phyloP scores from a whole-genome alignment of 1,140 invertebrate species.

The Meloidogyne chitwoodi region DNA sequence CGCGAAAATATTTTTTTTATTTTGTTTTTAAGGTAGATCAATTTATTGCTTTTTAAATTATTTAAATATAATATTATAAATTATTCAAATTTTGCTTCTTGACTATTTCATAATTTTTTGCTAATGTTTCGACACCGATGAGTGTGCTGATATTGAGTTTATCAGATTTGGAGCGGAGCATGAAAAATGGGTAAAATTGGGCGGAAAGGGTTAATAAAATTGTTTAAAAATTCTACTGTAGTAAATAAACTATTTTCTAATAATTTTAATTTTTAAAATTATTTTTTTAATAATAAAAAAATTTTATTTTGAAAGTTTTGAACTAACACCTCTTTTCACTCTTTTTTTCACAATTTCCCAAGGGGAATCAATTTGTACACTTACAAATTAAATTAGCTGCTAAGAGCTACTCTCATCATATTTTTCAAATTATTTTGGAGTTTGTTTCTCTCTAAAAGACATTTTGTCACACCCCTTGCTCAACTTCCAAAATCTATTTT shows the following conservation, averaged over 20 bases:
- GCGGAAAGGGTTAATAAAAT: too few relatives aligned
- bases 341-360: neutral
- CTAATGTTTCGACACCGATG: neutral
- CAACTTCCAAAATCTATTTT: too few relatives aligned
- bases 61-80: neutral
- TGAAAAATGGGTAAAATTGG: conserved; percentile 28
- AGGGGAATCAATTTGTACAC: neutral
- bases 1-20: too few relatives aligned
- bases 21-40: too few relatives aligned
- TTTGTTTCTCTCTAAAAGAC: neutral
- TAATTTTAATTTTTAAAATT: neutral
- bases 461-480: neutral
- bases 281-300: neutral
- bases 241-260: neutral
- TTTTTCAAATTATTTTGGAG: neutral
- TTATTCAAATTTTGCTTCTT: neutral
- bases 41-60: neutral
- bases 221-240: too few relatives aligned
- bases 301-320: neutral
- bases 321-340: neutral
- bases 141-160: conserved; percentile 17
- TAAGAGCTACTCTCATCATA: neutral
- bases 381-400: neutral
- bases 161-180: conserved; percentile 25
- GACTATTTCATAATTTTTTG: neutral